Percentiles rank a stretch among this genome's conserved stretches.
phyloP scores from a whole-genome alignment of 2,888 invertebrate genomes.

The Crossocerus cetratus region DNA sequence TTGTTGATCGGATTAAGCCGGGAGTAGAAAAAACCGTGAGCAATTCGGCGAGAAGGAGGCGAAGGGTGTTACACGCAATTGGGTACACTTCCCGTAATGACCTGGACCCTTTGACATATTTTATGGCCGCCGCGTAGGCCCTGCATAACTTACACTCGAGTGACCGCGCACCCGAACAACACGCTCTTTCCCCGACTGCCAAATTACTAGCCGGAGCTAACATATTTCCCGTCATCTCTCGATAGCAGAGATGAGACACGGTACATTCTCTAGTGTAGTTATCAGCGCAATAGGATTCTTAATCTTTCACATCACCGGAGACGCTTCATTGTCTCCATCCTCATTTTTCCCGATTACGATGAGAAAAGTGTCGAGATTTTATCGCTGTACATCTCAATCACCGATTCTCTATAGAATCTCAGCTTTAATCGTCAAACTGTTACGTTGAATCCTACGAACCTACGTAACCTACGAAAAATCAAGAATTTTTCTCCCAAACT shows the following conservation, averaged over 20 bases:
- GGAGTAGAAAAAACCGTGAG: too few relatives aligned
- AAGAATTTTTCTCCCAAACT: background rate
- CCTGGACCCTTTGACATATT: slow-evolving; percentile 62
- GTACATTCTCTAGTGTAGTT: background rate
- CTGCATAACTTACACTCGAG: slow-evolving; percentile 68
- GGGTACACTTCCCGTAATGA: slow-evolving; percentile 70
- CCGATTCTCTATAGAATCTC: too few relatives aligned
- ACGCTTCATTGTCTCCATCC: too few relatives aligned
- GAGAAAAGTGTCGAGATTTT: too few relatives aligned
- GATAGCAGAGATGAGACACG: background rate
- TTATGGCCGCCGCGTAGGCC: slow-evolving; percentile 62
- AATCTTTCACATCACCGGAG: background rate
- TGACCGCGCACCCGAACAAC: slow-evolving; percentile 46
- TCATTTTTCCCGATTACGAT: too few relatives aligned
- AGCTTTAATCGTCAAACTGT: too few relatives aligned
- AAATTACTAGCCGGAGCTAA: slow-evolving; percentile 17
- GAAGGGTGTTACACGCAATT: slow-evolving; percentile 73
- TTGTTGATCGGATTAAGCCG: too few relatives aligned
- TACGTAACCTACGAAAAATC: background rate
- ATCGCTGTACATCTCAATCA: too few relatives aligned
- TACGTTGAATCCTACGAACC: background rate
- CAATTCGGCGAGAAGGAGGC: slow-evolving; percentile 22
- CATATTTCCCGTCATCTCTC: background rate
- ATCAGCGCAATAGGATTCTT: background rate
- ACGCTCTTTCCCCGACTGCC: slow-evolving; percentile 30